Conservation (phyloP, 1,140 invertebrate species). For the Tribolium madens region DNA sequence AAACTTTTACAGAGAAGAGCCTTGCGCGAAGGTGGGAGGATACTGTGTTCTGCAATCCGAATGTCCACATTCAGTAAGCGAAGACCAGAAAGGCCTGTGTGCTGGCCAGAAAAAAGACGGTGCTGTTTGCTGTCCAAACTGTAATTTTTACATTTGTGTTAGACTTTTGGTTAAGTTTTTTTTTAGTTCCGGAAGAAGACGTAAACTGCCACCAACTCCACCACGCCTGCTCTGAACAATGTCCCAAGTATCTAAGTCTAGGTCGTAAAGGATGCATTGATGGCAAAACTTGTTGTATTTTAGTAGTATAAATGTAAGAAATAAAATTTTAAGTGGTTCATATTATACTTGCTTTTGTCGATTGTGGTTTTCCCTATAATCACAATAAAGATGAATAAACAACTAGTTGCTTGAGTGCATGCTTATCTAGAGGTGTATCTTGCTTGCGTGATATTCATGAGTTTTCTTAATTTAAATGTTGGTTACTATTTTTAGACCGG, state of each 20-base stretch:
- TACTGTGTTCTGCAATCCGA: conserved; percentile 47
- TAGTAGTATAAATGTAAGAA: conserved; percentile 29
- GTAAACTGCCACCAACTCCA: conserved; percentile 49
- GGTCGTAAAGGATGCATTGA: conserved; percentile 45
- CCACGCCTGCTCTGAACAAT: conserved; percentile 12
- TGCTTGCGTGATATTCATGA: conserved; percentile 15
- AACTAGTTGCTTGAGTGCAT: conserved; percentile 23
- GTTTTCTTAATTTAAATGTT: conserved; percentile 21
- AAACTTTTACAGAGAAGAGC: conserved; percentile 37
- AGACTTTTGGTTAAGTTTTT: background rate
- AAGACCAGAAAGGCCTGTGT: conserved; percentile 37
- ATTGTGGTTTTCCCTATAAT: background rate
- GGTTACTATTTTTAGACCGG: conserved; percentile 2
- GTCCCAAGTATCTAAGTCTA: conserved; percentile 35
- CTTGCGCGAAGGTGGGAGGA: background rate
- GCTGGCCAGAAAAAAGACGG: conserved; percentile 26
- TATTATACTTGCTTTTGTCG: background rate
- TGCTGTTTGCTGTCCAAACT: conserved; percentile 44
- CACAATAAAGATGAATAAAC: background rate
- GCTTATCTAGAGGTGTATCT: conserved; percentile 15
- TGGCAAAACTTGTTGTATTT: conserved; percentile 44
- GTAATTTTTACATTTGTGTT: conserved; percentile 26
- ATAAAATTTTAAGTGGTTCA: background rate
- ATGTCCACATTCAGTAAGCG: conserved; percentile 40
- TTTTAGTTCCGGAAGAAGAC: conserved; percentile 38